Conservation (phyloP, 1,140 invertebrate genomes). For the Musca vetustissima region DNA sequence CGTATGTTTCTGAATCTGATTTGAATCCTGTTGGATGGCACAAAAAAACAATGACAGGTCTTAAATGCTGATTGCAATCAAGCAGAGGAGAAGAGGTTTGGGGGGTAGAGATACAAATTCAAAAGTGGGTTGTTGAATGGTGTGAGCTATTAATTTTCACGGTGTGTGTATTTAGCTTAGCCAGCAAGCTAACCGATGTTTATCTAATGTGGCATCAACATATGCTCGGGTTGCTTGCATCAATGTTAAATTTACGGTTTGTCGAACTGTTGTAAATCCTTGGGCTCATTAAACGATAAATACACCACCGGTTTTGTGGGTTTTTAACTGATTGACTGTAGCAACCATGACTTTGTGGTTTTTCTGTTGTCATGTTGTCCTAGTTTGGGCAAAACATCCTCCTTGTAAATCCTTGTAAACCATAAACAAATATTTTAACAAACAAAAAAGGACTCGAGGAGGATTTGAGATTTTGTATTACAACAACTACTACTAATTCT, state of each 20-base stretch:
- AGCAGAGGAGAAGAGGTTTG: background rate
- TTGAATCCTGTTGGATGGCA: slow-evolving; percentile 43
- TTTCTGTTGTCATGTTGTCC: too few species aligned
- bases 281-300: background rate
- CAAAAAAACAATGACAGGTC: background rate
- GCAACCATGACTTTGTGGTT: too few species aligned
- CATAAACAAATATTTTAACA: too few species aligned
- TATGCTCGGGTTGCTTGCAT: slow-evolving; percentile 44
- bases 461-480: too few species aligned
- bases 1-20: slow-evolving; percentile 41
- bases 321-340: too few species aligned
- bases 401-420: too few species aligned
- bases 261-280: background rate
- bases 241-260: slow-evolving; percentile 23
- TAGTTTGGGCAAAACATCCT: too few species aligned
- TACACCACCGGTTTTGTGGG: background rate
- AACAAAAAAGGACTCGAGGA: too few species aligned
- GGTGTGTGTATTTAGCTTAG: slow-evolving; percentile 15
- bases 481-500: too few species aligned
- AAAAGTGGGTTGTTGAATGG: slow-evolving; percentile 21
- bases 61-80: slow-evolving; percentile 22
- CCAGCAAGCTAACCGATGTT: slow-evolving; percentile 32
- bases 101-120: too few species aligned
- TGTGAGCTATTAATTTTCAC: slow-evolving; percentile 24
- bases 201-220: slow-evolving; percentile 56